phyloP scores from a whole-genome alignment of 2,888 invertebrate species.

The Eupithecia insigniata region DNA sequence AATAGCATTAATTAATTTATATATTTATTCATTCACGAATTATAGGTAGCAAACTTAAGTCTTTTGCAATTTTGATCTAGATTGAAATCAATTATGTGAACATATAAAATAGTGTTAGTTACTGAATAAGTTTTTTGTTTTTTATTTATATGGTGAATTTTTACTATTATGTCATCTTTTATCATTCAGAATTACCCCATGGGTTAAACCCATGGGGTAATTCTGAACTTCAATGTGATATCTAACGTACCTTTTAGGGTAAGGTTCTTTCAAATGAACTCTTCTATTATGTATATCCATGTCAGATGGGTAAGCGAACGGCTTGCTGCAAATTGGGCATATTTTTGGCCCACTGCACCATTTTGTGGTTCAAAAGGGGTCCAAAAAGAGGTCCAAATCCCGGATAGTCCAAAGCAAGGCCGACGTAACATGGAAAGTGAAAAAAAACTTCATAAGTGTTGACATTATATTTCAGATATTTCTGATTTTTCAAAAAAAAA shows the following conservation, averaged over 20 bases:
- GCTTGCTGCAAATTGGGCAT: constrained; percentile 33
- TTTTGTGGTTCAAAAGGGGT: constrained; percentile 4
- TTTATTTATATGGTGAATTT: too few relatives aligned
- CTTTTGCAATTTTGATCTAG: too few relatives aligned
- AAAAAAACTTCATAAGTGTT: constrained; percentile 1
- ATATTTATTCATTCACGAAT: too few relatives aligned
- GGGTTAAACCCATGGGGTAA: too few relatives aligned
- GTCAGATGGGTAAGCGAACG: constrained; percentile 30
- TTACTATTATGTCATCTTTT: too few relatives aligned
- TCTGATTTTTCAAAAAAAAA: too few relatives aligned
- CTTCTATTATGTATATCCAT: constrained; percentile 33
- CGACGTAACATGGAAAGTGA: constrained; percentile 32
- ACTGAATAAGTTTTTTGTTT: too few relatives aligned
- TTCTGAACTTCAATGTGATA: neutral
- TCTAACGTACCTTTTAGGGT: constrained; percentile 35
- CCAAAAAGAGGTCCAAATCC: constrained; percentile 5
- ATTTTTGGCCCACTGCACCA: constrained; percentile 29
- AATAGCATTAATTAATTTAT: too few relatives aligned
- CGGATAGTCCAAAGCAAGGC: neutral
- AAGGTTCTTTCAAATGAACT: constrained; percentile 37
- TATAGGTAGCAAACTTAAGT: too few relatives aligned
- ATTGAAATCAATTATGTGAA: too few relatives aligned
- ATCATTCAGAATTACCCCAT: too few relatives aligned
- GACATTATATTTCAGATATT: neutral
- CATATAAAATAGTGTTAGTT: too few relatives aligned